A percentile compares a stretch with the other conserved stretches of the same genome.
These are phyloP conservation scores for Cosmopolites sordidus DNA, from an alignment of 2,888 invertebrate genomes.

Conservation along the genomic window DNA sequence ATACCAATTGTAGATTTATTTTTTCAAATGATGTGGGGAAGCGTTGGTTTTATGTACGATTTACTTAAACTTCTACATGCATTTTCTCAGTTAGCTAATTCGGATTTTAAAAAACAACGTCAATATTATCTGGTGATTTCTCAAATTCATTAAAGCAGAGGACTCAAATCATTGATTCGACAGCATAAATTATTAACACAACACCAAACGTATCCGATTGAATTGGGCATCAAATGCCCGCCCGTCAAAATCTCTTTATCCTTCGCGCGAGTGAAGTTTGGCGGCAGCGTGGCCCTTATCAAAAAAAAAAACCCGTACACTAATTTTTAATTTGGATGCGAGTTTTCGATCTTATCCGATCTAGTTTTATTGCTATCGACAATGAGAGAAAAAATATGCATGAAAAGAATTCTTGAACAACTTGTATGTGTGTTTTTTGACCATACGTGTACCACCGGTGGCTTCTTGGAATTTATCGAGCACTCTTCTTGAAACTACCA, in stretches of 20 bases:
- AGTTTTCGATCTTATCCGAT: not conserved
- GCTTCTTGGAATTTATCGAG: no score
- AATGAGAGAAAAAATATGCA: not conserved
- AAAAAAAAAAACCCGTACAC: constrained; percentile 12
- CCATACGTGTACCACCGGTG: no score
- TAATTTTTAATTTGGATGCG: constrained; percentile 22
- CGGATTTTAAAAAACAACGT: no score
- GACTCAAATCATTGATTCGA: not conserved
- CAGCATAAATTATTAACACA: not conserved
- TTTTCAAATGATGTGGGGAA: no score
- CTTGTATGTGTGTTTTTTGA: not conserved
- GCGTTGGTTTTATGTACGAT: no score
- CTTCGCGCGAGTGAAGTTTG: constrained; percentile 14
- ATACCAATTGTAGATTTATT: no score
- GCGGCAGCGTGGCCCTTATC: constrained; percentile 15
- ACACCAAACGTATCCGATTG: constrained; percentile 5
- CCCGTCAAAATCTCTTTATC: constrained; percentile 23
- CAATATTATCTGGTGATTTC: no score
- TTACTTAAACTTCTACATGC: no score
- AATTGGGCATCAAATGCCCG: constrained; percentile 18
- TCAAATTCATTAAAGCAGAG: no score
- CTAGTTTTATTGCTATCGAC: not conserved
- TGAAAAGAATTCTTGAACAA: not conserved
- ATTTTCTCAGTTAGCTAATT: no score
- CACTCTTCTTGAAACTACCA: no score